These are phyloP conservation scores for Spondyliosoma cantharus DNA, from an alignment of 2,797 vertebrate genomes.

Conservation along the genomic window DNA sequence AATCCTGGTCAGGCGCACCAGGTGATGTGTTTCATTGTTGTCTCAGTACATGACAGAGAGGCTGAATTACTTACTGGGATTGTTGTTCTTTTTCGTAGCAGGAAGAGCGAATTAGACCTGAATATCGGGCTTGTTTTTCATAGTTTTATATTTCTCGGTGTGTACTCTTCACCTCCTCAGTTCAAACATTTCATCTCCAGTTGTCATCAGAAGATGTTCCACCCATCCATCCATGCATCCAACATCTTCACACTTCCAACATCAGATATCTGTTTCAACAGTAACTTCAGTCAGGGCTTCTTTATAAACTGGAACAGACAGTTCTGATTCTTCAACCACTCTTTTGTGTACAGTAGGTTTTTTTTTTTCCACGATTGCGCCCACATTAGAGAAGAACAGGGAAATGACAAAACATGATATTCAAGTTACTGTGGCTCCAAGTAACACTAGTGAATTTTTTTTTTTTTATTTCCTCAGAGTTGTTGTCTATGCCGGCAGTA, in stretches of 20 bases:
- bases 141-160: constrained; percentile 4
- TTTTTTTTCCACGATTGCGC: constrained; percentile 16
- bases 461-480: constrained; percentile 98
- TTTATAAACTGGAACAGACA: constrained; percentile 14
- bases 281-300: constrained; percentile 18
- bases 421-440: constrained; percentile 75
- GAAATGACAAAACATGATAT: constrained; percentile 50
- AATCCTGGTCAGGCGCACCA: constrained; percentile 15
- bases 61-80: constrained; percentile 12
- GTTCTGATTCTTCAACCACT: neutral
- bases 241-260: constrained; percentile 54
- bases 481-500: constrained; percentile 99
- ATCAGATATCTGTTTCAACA: constrained; percentile 16
- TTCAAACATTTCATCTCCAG: constrained; percentile 64
- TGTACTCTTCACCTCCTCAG: constrained; percentile 45
- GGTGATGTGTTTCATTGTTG: constrained; percentile 14
- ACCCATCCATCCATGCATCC: constrained; percentile 31
- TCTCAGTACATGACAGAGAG: constrained; percentile 4
- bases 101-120: constrained; percentile 3
- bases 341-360: constrained; percentile 9
- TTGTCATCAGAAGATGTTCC: constrained; percentile 58
- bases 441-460: constrained; percentile 92
- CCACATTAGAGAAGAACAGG: constrained; percentile 55
- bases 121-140: constrained; percentile 10
- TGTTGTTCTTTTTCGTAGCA: neutral